These are phyloP conservation scores for Dicycla oo DNA, from an alignment of 2,888 invertebrate genomes.

Conservation along the genomic window DNA sequence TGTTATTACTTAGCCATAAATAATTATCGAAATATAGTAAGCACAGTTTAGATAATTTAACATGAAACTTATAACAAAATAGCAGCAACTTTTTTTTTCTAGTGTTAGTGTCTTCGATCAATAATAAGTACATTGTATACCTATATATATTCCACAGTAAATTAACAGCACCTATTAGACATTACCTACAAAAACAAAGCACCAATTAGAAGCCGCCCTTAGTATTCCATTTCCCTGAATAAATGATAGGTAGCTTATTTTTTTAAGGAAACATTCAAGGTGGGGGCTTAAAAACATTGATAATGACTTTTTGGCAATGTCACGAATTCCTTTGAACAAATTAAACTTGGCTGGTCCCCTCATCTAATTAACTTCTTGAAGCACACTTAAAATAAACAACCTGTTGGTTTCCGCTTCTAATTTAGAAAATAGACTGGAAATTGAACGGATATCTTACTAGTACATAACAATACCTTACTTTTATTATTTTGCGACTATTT, in stretches of 20 bases:
- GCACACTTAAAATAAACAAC: conserved; percentile 69
- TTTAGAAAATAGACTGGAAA: conserved; percentile 52
- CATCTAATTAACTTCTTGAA: conserved; percentile 72
- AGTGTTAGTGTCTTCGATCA: no score
- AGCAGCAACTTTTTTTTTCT: no score
- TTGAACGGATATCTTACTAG: conserved; percentile 44
- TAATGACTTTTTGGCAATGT: conserved; percentile 70
- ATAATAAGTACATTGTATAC: no score
- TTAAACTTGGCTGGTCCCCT: conserved; percentile 71
- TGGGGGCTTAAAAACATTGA: conserved; percentile 60
- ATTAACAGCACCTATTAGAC: not conserved
- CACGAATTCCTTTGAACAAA: conserved; percentile 69
- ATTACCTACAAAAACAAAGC: conserved; percentile 20
- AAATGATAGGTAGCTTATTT: conserved; percentile 46
- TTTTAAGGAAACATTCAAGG: conserved; percentile 56
- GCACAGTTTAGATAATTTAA: not conserved
- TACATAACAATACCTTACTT: conserved; percentile 4
- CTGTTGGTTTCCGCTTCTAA: conserved; percentile 64
- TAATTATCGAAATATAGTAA: no score
- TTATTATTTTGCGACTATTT: not conserved
- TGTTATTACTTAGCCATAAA: no score
- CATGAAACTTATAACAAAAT: not conserved
- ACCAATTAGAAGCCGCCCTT: conserved; percentile 14
- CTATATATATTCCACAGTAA: not conserved
- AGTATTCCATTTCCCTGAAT: conserved; percentile 37